Evolutionary conservation across 2,113 vertebrate genomes (phyloP).

Genomic region (Zingel zingel): DNA sequence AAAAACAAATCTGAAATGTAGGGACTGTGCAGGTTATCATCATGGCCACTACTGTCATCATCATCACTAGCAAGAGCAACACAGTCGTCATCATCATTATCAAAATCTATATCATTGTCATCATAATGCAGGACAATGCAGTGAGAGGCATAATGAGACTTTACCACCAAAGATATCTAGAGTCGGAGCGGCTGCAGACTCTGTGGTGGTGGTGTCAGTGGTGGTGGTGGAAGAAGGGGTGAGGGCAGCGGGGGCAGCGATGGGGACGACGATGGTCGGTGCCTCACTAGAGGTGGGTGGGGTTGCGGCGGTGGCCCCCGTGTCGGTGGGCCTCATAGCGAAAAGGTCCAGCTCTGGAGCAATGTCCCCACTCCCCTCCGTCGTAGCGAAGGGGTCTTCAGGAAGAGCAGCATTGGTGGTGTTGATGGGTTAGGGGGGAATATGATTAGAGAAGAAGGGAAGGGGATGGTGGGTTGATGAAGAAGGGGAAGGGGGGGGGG

Average conservation of each 20-base stretch:
- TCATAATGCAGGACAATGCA: constrained; percentile 76
- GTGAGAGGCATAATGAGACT: constrained; percentile 75
- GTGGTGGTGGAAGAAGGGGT: constrained; percentile 82
- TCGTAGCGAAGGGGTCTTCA: constrained; percentile 98
- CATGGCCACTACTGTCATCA: constrained; percentile 35
- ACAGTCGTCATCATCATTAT: constrained; percentile 36
- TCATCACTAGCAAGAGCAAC: constrained; percentile 51
- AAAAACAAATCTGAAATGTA: constrained; percentile 68
- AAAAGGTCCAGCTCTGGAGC: constrained; percentile 98
- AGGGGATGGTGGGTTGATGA: constrained; percentile 35
- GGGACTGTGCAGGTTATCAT: constrained; percentile 58
- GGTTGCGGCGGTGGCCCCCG: constrained; percentile 85
- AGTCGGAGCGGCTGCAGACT: constrained; percentile 88
- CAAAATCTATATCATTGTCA: constrained; percentile 40
- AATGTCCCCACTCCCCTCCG: constrained; percentile 95
- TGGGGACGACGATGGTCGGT: constrained; percentile 79
- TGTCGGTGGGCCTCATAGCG: constrained; percentile 96
- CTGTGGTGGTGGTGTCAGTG: constrained; percentile 79
- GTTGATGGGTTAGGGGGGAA: constrained; percentile 67
- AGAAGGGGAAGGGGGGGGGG: constrained; percentile 22
- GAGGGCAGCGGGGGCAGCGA: constrained; percentile 82
- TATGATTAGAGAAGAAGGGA: constrained; percentile 86
- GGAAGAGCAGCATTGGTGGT: constrained; percentile 73
- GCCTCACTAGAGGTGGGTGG: constrained; percentile 90
- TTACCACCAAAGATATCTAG: constrained; percentile 99